phyloP scores from a whole-genome alignment of 2,888 invertebrate species.

The Megastigmus dorsalis region DNA sequence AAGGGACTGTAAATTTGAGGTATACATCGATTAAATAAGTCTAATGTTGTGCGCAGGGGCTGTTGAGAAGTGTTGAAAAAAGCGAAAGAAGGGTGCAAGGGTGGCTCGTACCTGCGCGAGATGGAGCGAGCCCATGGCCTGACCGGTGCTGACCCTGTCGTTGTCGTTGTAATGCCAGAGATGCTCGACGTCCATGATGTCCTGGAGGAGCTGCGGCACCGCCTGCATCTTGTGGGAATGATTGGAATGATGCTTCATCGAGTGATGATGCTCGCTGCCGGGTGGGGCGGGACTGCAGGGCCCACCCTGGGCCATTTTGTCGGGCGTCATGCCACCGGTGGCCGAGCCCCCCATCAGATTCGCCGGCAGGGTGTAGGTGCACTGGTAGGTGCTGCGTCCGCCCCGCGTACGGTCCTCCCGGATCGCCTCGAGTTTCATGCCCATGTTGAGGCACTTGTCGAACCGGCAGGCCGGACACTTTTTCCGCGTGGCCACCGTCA shows the following conservation, averaged over 20 bases:
- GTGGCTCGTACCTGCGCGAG: conserved; percentile 51
- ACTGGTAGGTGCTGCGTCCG: conserved; percentile 96
- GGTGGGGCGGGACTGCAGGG: conserved; percentile 71
- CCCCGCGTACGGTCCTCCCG: conserved; percentile 96
- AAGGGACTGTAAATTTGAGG: conserved; percentile 31
- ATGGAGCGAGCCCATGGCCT: conserved; percentile 56
- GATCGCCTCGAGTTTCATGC: conserved; percentile 98
- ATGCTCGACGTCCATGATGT: conserved; percentile 97
- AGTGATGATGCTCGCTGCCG: conserved; percentile 70
- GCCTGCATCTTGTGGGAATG: conserved; percentile 71
- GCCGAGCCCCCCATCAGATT: conserved; percentile 76
- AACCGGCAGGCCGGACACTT: conserved; percentile 98
- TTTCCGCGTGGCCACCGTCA: conserved; percentile 94
- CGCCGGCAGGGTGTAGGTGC: conserved; percentile 90
- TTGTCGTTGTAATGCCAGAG: conserved; percentile 95
- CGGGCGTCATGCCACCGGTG: conserved; percentile 74
- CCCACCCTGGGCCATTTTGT: conserved; percentile 68
- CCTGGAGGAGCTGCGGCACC: conserved; percentile 78
- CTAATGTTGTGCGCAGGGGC: too few species aligned
- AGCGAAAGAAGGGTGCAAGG: too few species aligned
- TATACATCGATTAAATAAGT: too few species aligned
- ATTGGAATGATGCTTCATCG: conserved; percentile 69
- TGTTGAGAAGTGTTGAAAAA: too few species aligned
- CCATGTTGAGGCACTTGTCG: conserved; percentile 95
- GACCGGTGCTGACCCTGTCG: conserved; percentile 81